Evolutionary conservation across 2,797 vertebrate genomes (phyloP).

Genomic region (Ctenopoma multispine): DNA sequence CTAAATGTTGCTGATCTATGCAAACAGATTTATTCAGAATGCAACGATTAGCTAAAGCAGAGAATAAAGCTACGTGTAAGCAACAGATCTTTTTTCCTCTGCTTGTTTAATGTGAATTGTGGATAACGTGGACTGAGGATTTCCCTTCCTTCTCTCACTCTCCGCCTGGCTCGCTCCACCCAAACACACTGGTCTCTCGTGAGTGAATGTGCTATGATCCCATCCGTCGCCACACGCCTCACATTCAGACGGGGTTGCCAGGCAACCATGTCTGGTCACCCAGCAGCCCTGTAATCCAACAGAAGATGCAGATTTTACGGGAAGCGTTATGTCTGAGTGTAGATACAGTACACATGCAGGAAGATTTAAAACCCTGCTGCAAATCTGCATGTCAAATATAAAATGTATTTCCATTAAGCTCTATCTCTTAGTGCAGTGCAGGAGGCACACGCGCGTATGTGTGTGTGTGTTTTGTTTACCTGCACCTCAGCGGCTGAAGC

Average conservation of each 20-base stretch:
- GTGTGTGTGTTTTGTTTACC: conserved; percentile 18
- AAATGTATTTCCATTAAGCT: conserved; percentile 23
- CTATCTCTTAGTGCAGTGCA: conserved; percentile 18
- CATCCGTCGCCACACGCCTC: conserved; percentile 35
- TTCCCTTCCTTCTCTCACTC: conserved; percentile 11
- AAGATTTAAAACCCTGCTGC: conserved; percentile 28
- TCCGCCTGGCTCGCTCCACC: conserved; percentile 6
- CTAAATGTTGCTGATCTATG: background rate
- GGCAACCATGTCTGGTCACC: conserved; percentile 67
- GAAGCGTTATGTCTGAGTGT: conserved; percentile 17
- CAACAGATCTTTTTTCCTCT: conserved; percentile 20
- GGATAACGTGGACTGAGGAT: conserved; percentile 19
- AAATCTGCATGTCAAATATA: conserved; percentile 36
- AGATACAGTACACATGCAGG: conserved; percentile 4
- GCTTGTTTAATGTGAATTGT: conserved; percentile 6
- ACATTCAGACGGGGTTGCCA: conserved; percentile 60
- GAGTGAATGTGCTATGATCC: conserved; percentile 25
- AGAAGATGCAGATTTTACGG: conserved; percentile 41
- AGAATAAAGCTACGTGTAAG: background rate
- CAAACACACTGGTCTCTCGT: conserved; percentile 25
- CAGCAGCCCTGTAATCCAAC: conserved; percentile 46
- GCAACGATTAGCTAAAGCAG: too few species aligned
- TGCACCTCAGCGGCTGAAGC: conserved; percentile 32
- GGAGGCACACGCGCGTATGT: background rate
- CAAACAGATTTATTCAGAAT: too few species aligned